These are phyloP conservation scores for Cosmopolites sordidus DNA, from an alignment of 2,888 invertebrate genomes.

Conservation along the genomic window DNA sequence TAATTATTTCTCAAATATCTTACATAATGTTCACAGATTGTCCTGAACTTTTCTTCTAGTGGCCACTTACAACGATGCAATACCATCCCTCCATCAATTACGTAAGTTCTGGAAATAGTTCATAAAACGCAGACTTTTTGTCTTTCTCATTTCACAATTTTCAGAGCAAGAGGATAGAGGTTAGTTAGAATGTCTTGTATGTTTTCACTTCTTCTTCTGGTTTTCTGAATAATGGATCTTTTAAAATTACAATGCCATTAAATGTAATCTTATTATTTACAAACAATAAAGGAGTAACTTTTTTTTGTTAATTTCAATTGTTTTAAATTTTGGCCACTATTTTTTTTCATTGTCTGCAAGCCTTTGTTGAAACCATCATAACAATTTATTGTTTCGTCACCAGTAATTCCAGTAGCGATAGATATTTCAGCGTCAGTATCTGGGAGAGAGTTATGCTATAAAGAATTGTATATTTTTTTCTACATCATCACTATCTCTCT, in stretches of 20 bases:
- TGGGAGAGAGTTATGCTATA: conserved; percentile 23
- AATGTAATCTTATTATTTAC: conserved; percentile 20
- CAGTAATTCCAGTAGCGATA: conserved; percentile 14
- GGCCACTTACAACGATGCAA: conserved; percentile 6
- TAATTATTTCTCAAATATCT: conserved; percentile 3
- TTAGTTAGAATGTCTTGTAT: conserved; percentile 3
- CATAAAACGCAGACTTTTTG: conserved; percentile 16
- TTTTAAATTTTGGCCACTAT: conserved; percentile 1
- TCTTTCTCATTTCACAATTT: conserved; percentile 18
- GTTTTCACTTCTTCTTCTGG: conserved; percentile 9
- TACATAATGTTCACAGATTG: conserved; percentile 1
- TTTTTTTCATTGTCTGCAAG: conserved; percentile 18
- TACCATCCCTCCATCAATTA: conserved; percentile 8
- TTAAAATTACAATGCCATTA: conserved; percentile 15
- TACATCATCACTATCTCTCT: no score
- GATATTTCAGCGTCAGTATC: conserved; percentile 22
- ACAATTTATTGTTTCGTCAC: conserved; percentile 20
- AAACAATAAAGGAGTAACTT: background rate
- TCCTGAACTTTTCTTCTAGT: conserved; percentile 6
- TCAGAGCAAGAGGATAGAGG: conserved; percentile 8
- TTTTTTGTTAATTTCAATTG: background rate
- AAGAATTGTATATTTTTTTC: no score
- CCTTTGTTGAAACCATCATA: conserved; percentile 22
- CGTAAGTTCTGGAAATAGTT: conserved; percentile 1
- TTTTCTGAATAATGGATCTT: conserved; percentile 24